Base-by-base conservation (phyloP, 2,797 vertebrate genomes). In the Protonibea diacanthus region DNA sequence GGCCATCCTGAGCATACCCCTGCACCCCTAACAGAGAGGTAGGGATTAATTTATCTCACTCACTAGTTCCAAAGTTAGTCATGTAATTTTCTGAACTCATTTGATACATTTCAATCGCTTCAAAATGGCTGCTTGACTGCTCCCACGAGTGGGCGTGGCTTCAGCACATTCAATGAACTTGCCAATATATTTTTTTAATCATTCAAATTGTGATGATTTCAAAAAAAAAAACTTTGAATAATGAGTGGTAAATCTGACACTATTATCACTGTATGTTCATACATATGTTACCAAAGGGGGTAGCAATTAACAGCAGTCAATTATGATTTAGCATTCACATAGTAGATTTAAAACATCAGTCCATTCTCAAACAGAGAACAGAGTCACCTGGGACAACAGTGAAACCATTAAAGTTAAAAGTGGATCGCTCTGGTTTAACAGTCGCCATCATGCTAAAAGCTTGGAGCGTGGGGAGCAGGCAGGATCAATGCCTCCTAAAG, bases 401-500 rank as follows among this genome's bases (percentile, higher is more conserved):
- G 65, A 76, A 73, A 57, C 40, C 71, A 42, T 59, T 38, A 27
- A 0, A 65, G 76, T 81, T 53, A 72, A 58, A 78, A 76, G 79
- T 44, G 18, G 51, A 79, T 57, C 11, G 74, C 61, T 27, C 11
- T 2, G 7, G 12, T 61, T 78, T 61, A 78, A 79, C 62, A 70
- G 69, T 64, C 44, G 23, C 61, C 52, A 45, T 78, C 71, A 78
- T 18, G 63, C 52, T 74, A 72, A 81, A 83, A 74, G 57, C 55
- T 55, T 23, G 48, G n/a, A 71, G 71, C 3, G 7, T 58, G 14
- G 42, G 60, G 74, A 62, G 59, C 51, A 71, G 29, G 40, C 18
- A 20, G 29, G 62, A 88, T 86, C 84, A 27, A 75, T 78, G 76
- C 61, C 76, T 84, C 73, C 76, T 84, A 8, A 74, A 76, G 80